Evolutionary conservation across 2,113 vertebrate species (phyloP).

Genomic region (Heterocephalus glaber): DNA sequence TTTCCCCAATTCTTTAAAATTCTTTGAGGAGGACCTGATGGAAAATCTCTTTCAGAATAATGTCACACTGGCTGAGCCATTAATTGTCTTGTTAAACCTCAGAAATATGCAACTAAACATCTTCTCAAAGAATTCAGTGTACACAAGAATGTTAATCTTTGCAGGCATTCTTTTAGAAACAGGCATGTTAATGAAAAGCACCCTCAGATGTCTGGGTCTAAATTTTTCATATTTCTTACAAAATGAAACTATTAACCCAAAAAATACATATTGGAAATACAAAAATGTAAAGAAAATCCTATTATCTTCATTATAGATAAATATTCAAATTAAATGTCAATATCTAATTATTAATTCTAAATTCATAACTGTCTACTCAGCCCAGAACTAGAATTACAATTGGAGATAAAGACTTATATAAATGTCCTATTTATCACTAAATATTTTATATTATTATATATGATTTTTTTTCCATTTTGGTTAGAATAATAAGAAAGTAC

Average conservation of each 20-base stretch:
- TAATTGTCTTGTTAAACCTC: conserved; percentile 50
- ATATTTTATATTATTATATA: neutral
- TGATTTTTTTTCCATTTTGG: neutral
- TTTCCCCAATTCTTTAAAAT: neutral
- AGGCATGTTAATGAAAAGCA: neutral
- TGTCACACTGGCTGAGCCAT: neutral
- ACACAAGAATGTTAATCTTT: neutral
- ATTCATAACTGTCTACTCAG: neutral
- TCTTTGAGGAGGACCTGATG: neutral
- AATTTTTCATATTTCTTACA: neutral
- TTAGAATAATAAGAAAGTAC: neutral
- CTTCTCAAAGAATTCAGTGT: neutral
- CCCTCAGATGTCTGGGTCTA: neutral
- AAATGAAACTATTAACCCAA: neutral
- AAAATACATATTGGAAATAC: neutral
- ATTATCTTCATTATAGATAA: neutral
- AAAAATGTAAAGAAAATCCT: neutral
- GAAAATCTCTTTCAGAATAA: neutral
- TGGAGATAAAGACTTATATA: neutral
- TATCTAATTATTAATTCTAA: neutral
- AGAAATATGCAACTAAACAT: neutral
- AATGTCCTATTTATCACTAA: neutral
- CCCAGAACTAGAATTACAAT: neutral
- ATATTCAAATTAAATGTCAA: neutral
- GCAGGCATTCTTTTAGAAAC: neutral